Evolutionary conservation across 2,888 invertebrate species (phyloP).

Genomic region (Lithosia quadra): DNA sequence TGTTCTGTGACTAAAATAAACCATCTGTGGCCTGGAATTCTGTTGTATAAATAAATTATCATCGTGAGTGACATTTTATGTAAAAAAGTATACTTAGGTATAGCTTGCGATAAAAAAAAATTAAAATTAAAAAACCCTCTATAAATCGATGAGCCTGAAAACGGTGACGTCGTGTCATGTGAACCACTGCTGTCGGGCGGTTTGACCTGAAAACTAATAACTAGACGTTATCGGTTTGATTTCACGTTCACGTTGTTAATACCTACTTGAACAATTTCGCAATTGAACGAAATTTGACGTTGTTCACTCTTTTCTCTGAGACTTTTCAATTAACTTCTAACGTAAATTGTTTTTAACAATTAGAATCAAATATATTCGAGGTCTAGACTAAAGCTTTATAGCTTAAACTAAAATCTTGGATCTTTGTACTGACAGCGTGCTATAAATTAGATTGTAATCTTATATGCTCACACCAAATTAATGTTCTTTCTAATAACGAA

Average conservation of each 20-base stretch:
- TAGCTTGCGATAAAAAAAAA: no score
- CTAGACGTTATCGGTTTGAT: neutral
- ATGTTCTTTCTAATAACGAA: slow-evolving; percentile 45
- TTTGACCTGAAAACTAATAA: neutral
- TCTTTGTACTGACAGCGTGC: slow-evolving; percentile 28
- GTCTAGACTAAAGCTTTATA: neutral
- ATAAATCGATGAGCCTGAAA: slow-evolving; percentile 4
- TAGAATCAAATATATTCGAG: no score
- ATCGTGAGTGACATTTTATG: no score
- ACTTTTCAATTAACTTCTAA: neutral
- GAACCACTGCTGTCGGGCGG: no score
- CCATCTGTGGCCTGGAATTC: neutral
- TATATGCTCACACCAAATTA: slow-evolving; percentile 30
- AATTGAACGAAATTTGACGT: neutral
- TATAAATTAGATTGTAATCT: slow-evolving; percentile 40
- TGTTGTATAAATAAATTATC: no score
- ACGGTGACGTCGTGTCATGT: neutral
- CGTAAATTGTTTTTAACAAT: no score
- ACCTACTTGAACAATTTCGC: neutral
- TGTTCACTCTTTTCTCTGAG: neutral
- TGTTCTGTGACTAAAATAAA: no score
- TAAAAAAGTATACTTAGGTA: no score
- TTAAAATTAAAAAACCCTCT: neutral
- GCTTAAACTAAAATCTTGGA: neutral
- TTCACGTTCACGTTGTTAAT: neutral